Conservation (phyloP, 92 coral and sea anemone species). For the Zoanthus solanderi region DNA sequence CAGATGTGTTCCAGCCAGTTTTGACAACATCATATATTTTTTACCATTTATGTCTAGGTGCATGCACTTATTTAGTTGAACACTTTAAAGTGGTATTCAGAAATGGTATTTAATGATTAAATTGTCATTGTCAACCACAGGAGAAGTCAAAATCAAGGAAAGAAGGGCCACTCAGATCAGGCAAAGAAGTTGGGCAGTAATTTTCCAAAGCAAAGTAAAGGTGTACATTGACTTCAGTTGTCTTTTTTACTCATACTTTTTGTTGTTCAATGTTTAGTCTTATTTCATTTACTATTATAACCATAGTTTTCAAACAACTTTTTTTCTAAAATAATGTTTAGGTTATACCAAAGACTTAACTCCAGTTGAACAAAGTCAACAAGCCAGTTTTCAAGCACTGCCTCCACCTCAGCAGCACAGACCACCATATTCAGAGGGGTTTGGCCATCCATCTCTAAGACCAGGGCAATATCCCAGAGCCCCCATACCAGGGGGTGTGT, state of each 20-base stretch:
- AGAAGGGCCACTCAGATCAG: not conserved
- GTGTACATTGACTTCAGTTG: not conserved
- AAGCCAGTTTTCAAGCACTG: not conserved
- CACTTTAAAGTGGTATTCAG: not conserved
- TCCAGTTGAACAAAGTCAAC: not conserved
- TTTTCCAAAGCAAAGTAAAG: conserved; percentile 36
- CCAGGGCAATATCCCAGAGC: not conserved
- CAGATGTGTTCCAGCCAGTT: too few species aligned
- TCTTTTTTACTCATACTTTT: not conserved
- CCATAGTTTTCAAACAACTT: too few species aligned
- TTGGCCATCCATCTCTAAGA: conserved; percentile 21
- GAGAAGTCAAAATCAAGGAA: conserved; percentile 5
- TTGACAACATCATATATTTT: too few species aligned
- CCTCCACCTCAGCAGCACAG: not conserved
- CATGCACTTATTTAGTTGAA: too few species aligned
- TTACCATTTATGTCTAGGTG: too few species aligned
- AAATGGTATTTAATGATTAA: not conserved
- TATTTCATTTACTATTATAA: too few species aligned
- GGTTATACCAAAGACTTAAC: not conserved
- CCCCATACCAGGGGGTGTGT: not conserved
- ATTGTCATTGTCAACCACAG: not conserved
- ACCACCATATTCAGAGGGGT: conserved; percentile 7
- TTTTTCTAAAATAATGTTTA: not conserved
- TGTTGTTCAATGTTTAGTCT: too few species aligned
- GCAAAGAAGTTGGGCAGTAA: not conserved